Base-by-base conservation (phyloP, 1,140 invertebrate genomes). In the Muscidifurax raptorellus region DNA sequence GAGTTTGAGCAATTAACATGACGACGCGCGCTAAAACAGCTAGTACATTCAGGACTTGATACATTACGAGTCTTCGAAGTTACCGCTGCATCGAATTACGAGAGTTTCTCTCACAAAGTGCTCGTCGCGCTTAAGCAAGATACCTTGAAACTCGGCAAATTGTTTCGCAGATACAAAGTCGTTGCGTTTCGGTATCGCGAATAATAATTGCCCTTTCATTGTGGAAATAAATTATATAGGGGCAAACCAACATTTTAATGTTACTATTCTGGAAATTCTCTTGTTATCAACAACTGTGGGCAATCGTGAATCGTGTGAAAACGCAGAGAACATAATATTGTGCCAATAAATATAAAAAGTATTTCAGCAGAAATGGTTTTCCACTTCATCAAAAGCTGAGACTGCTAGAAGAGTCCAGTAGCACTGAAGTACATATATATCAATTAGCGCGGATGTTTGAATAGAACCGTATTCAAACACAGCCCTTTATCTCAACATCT, bases 141-240 rank as follows among this genome's bases (percentile, higher is more conserved):
- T 75, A 75, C 47, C 47, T 75, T 76, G 69, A 82, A 82, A 76
- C 81, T 76, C 32, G 15, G 59, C n/a, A 76, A 82, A 82, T 82
- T 82, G 59, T 82, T 76, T 15, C 52, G 81, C 32, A 66, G 81
- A 75, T 76, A 76, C 25, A 74, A 82, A 36, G 81, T 76, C 25
- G n/a, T 75, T 64, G 47, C 0, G 5, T 75, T 10, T 75, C 7
- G 28, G 80, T 75, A 36, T 27, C 27, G 25, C 28, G 4, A 13
- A 82, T 75, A 82, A 82, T 82, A 82, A 66, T 82, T 80, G 32
- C 28, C 80, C 30, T 25, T 71, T 71, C 72, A 74, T 80, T 69
- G 64, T 71, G 40, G 27, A 77, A 77, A 77, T 25, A 59, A 59
- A 77, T 77, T 59, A 4, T 59, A 4, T n/a, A n/a, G 52, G 22